phyloP scores from a whole-genome alignment of 37 sponge, comb jelly and placozoan genomes.

The Dysidea cf. avara region DNA sequence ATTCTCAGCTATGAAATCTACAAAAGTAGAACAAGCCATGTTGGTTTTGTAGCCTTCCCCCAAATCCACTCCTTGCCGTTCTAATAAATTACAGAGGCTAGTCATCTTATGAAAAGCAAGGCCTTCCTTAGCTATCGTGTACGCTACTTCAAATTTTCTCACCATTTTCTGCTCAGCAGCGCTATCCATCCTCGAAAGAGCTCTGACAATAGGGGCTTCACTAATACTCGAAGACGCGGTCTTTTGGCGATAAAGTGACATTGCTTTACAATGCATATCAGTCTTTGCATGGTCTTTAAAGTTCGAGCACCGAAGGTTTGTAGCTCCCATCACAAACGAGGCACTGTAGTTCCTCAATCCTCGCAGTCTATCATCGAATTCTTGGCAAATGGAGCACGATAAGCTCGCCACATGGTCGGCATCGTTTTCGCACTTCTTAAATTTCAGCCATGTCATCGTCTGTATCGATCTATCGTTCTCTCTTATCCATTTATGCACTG shows the following conservation, averaged over 20 bases:
- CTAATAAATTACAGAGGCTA: slow-evolving; percentile 40
- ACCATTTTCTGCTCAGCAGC: slow-evolving; percentile 6
- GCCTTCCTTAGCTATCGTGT: slow-evolving; percentile 37
- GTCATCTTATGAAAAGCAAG: slow-evolving; percentile 45
- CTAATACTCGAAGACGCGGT: no score
- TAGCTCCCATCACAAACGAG: not conserved
- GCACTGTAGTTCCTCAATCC: slow-evolving; percentile 4
- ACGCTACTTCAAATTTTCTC: slow-evolving; percentile 44
- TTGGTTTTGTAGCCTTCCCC: slow-evolving; percentile 45
- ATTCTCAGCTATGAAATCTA: slow-evolving; percentile 33
- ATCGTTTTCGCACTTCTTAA: not conserved
- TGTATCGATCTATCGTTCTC: not conserved
- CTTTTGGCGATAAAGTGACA: not conserved
- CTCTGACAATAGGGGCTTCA: no score
- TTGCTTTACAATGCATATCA: slow-evolving; percentile 4
- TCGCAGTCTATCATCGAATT: no score
- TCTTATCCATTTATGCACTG: not conserved
- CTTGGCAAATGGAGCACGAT: not conserved
- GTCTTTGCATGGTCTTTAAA: slow-evolving; percentile 2
- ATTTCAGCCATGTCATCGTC: not conserved
- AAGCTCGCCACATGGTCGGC: not conserved
- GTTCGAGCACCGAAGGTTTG: not conserved
- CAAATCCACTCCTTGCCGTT: slow-evolving; percentile 36
- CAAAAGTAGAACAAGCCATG: slow-evolving; percentile 39
- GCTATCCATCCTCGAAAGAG: not conserved